A percentile compares a stretch with the other conserved stretches of the same genome.
phyloP scores from a whole-genome alignment of 2,797 vertebrate genomes.

The Melanotaenia parkinsoni region DNA sequence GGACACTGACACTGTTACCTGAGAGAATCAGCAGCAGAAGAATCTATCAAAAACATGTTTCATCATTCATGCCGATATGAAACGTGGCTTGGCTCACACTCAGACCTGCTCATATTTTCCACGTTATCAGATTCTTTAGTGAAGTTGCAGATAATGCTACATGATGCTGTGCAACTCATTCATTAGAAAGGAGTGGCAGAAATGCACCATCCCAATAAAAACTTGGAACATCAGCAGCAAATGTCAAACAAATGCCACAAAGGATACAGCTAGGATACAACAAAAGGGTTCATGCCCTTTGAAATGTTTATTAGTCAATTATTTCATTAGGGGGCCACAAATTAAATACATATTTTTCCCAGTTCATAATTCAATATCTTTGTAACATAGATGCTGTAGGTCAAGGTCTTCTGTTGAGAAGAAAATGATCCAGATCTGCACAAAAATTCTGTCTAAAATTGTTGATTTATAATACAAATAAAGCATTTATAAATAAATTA shows the following conservation, averaged over 20 bases:
- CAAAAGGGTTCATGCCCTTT: too few relatives aligned
- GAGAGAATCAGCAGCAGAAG: constrained; percentile 51
- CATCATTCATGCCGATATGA: constrained; percentile 52
- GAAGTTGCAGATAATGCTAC: constrained; percentile 43
- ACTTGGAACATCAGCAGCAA: constrained; percentile 16
- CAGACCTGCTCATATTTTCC: constrained; percentile 61
- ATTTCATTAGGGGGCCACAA: too few relatives aligned
- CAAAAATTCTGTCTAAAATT: neutral
- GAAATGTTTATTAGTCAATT: too few relatives aligned
- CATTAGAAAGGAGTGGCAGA: constrained; percentile 22
- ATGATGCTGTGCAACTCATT: constrained; percentile 38
- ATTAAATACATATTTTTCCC: too few relatives aligned
- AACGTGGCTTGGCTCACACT: constrained; percentile 57
- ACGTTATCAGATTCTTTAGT: constrained; percentile 56
- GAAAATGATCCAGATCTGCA: too few relatives aligned
- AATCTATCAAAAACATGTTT: constrained; percentile 58
- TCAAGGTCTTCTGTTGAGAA: too few relatives aligned
- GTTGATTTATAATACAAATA: neutral
- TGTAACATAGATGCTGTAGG: too few relatives aligned
- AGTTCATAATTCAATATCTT: too few relatives aligned
- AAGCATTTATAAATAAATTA: neutral
- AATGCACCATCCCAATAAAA: constrained; percentile 37
- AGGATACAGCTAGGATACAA: too few relatives aligned
- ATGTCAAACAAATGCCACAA: too few relatives aligned
- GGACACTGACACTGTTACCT: constrained; percentile 65